Percentiles rank a stretch among this genome's conserved stretches.
These are phyloP conservation scores for Ranitomeya variabilis DNA, from an alignment of 2,113 vertebrate genomes.

Conservation along the genomic window DNA sequence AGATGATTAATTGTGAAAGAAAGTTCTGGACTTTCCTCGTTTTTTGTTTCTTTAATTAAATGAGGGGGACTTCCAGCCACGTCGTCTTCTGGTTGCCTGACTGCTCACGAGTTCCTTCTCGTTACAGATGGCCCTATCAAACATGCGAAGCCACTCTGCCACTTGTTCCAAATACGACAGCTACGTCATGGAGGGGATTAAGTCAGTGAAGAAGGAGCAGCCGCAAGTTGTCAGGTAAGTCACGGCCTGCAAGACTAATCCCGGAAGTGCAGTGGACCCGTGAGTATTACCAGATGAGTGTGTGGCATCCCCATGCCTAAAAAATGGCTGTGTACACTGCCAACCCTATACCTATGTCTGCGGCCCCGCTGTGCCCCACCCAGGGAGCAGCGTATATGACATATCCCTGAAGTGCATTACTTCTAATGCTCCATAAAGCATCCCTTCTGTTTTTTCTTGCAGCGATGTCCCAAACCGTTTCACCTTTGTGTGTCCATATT, in stretches of 20 bases:
- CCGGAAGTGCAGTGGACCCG: too few relatives aligned
- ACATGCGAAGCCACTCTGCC: conserved; percentile 88
- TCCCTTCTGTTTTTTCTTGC: neutral
- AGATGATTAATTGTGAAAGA: neutral
- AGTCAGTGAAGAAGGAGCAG: conserved; percentile 85
- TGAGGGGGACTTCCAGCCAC: neutral
- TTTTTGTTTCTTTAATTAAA: neutral
- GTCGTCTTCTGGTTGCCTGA: too few relatives aligned
- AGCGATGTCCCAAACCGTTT: conserved; percentile 93
- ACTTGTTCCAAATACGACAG: conserved; percentile 91
- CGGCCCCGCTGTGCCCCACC: too few relatives aligned
- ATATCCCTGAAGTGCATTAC: too few relatives aligned
- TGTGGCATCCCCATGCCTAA: too few relatives aligned
- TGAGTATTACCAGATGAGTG: too few relatives aligned
- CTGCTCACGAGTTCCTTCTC: neutral
- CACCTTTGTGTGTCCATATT: conserved; percentile 95
- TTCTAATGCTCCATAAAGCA: too few relatives aligned
- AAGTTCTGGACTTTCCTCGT: neutral
- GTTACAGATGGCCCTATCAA: conserved; percentile 83
- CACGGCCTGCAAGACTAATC: neutral
- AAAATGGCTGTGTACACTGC: too few relatives aligned
- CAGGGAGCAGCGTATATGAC: too few relatives aligned
- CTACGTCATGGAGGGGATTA: conserved; percentile 92
- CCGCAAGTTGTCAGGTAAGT: conserved; percentile 80
- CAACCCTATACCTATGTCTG: too few relatives aligned